Conservation (phyloP, 2,797 vertebrate genomes). For the Centroberyx gerrardi region DNA sequence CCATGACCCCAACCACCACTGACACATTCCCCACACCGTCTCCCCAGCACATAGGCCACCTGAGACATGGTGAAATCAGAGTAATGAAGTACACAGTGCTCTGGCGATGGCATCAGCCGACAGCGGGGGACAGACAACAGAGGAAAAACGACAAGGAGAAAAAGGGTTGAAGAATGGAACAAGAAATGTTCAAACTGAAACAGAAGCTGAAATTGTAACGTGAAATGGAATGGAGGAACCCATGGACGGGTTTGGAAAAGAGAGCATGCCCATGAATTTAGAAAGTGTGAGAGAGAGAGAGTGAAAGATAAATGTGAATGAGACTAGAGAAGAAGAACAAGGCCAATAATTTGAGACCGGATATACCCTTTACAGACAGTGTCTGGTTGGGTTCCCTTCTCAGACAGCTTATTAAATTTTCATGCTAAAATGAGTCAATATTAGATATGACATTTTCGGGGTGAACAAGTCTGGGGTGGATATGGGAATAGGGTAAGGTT, state of each 20-base stretch:
- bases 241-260: conserved; percentile 32
- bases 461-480: conserved; percentile 68
- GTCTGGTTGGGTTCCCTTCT: conserved; percentile 75
- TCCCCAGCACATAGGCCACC: conserved; percentile 78
- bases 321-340: conserved; percentile 64
- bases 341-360: conserved; percentile 69
- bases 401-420: conserved; percentile 87
- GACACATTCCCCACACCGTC: conserved; percentile 81
- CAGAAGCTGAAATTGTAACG: conserved; percentile 36
- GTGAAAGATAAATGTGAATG: conserved; percentile 57
- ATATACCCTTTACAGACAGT: conserved; percentile 73
- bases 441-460: conserved; percentile 85
- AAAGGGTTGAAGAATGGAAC: conserved; percentile 25
- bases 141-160: conserved; percentile 40
- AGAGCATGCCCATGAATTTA: conserved; percentile 56
- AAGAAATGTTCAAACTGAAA: conserved; percentile 25
- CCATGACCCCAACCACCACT: conserved; percentile 71
- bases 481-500: conserved; percentile 68
- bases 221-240: conserved; percentile 36
- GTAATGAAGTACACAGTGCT: conserved; percentile 84
- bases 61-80: conserved; percentile 85
- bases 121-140: conserved; percentile 69
- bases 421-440: conserved; percentile 82
- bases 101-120: conserved; percentile 77
- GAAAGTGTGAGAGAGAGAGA: conserved; percentile 24